Evolutionary conservation across 2,797 vertebrate species (phyloP).

Genomic region (Notamacropus eugenii): DNA sequence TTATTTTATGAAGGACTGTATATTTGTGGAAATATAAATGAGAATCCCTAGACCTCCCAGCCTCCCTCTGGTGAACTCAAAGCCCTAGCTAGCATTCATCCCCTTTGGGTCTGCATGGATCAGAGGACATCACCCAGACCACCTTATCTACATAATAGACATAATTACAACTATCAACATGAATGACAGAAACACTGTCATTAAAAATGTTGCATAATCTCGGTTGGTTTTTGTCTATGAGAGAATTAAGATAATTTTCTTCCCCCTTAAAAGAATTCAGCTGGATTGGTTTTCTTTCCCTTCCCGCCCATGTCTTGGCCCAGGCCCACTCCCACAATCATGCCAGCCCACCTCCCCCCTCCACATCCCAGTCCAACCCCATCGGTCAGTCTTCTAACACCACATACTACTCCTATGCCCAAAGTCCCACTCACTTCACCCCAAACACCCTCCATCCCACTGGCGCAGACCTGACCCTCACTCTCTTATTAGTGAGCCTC

Average conservation of each 20-base stretch:
- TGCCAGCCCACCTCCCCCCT: not conserved
- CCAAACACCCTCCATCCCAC: not conserved
- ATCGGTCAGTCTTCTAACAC: not conserved
- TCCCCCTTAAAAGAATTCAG: constrained; percentile 38
- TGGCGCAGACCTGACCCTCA: constrained; percentile 1
- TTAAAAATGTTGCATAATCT: constrained; percentile 56
- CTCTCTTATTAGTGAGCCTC: not conserved
- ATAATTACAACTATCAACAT: constrained; percentile 54
- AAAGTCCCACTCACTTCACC: not conserved
- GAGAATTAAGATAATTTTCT: constrained; percentile 46
- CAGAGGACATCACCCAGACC: not conserved
- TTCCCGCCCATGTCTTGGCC: not conserved
- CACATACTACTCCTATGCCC: not conserved
- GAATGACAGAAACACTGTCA: constrained; percentile 60
- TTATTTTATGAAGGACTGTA: constrained; percentile 53
- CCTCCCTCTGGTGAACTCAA: not conserved
- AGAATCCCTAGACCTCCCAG: constrained; percentile 42
- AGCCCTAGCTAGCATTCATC: not conserved
- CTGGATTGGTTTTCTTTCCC: constrained; percentile 23
- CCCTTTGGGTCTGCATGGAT: not conserved
- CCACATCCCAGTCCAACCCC: too few species aligned
- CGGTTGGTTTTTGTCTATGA: constrained; percentile 45
- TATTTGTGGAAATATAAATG: constrained; percentile 37
- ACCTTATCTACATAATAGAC: constrained; percentile 54
- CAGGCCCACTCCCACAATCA: not conserved